Evolutionary conservation across 64 coral and sea anemone species (phyloP).

Genomic region (Hydrozoanthus tunicans): DNA sequence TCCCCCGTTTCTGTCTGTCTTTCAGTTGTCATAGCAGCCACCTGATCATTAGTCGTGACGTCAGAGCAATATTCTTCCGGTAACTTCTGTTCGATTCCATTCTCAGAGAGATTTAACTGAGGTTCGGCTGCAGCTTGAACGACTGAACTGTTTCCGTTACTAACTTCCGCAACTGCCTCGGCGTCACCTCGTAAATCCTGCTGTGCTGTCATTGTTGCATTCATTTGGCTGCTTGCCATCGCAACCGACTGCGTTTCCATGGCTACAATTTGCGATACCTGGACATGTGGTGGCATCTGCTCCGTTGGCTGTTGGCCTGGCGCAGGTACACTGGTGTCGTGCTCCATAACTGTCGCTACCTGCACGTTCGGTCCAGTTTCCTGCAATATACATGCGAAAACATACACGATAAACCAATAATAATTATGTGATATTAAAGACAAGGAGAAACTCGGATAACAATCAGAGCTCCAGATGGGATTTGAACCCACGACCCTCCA

Average conservation of each 20-base stretch:
- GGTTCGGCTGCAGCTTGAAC: conserved; percentile 29
- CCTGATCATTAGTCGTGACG: background rate
- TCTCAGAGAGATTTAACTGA: background rate
- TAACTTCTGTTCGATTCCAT: background rate
- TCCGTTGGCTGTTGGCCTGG: background rate
- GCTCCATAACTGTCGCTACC: background rate
- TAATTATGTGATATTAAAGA: background rate
- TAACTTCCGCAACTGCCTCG: conserved; percentile 11
- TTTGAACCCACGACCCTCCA: too few species aligned
- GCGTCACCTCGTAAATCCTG: conserved; percentile 21
- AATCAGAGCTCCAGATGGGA: background rate
- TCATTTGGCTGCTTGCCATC: conserved; percentile 28
- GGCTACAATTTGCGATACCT: conserved; percentile 16
- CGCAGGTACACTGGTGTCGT: background rate
- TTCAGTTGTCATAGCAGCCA: conserved; percentile 33
- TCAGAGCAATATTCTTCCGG: conserved; percentile 9
- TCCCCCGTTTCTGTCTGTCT: background rate
- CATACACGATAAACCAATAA: too few species aligned
- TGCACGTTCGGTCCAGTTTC: conserved; percentile 8
- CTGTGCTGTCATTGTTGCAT: background rate
- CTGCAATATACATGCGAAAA: background rate
- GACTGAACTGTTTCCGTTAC: conserved; percentile 1
- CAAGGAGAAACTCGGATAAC: background rate
- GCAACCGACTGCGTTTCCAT: conserved; percentile 43
- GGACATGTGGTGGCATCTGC: background rate